These are phyloP conservation scores for Caenorhabditis brenneri DNA, from an alignment of 1,140 invertebrate species.

Conservation along the genomic window DNA sequence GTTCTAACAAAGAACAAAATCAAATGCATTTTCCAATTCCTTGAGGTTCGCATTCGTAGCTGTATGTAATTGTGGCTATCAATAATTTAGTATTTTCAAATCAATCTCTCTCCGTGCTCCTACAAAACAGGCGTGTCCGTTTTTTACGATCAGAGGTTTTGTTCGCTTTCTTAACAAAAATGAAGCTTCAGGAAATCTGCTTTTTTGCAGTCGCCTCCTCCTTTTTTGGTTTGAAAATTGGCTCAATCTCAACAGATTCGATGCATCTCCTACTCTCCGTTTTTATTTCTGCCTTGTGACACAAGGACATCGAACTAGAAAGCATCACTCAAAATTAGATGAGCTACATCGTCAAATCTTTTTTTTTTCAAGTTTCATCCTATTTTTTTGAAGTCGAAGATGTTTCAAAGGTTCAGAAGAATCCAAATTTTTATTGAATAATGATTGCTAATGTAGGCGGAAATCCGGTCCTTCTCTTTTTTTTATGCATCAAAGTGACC, in stretches of 20 bases:
- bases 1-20: background rate
- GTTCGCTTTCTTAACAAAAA: background rate
- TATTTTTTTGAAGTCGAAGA: background rate
- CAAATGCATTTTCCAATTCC: background rate
- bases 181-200: background rate
- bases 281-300: slow-evolving; percentile 22
- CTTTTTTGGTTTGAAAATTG: slow-evolving; percentile 19
- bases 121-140: background rate
- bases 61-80: slow-evolving; percentile 19
- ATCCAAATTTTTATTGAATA: background rate
- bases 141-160: background rate
- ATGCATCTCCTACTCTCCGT: background rate
- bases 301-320: slow-evolving; percentile 25
- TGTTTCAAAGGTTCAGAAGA: background rate
- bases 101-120: background rate
- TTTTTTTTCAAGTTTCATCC: background rate
- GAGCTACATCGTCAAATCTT: background rate
- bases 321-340: slow-evolving; percentile 42
- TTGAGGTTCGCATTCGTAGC: too few relatives aligned
- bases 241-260: slow-evolving; percentile 16
- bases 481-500: background rate
- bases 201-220: background rate
- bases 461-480: background rate
- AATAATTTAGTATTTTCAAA: slow-evolving; percentile 38
- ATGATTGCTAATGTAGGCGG: background rate